Percentiles rank a stretch among this genome's conserved stretches.
phyloP scores from a whole-genome alignment of 2,797 vertebrate species.

The Propithecus perrieri region DNA sequence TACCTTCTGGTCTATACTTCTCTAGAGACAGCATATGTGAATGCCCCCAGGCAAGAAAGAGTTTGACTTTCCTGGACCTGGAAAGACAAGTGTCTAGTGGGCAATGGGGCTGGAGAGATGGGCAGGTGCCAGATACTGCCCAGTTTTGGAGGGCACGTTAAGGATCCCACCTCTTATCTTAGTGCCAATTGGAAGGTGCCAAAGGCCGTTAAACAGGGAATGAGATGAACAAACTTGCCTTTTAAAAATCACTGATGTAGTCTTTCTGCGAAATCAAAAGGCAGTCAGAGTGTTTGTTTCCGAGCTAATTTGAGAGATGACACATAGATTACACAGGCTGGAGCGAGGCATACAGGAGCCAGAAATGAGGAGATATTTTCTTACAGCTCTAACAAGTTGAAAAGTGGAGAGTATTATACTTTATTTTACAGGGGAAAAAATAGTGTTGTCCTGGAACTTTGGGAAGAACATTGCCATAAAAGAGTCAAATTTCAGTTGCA shows the following conservation, averaged over 20 bases:
- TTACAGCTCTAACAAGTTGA: neutral
- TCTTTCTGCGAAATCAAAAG: slow-evolving; percentile 40
- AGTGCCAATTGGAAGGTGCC: neutral
- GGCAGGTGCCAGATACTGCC: neutral
- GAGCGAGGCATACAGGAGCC: neutral
- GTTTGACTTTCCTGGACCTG: neutral
- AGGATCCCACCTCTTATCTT: neutral
- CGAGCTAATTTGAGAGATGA: neutral
- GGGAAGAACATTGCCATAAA: neutral
- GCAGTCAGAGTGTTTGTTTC: neutral
- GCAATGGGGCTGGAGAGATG: neutral
- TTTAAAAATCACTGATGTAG: slow-evolving; percentile 15
- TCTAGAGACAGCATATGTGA: neutral
- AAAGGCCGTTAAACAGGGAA: neutral
- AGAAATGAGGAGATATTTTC: neutral
- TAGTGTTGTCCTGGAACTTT: neutral
- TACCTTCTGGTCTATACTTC: neutral
- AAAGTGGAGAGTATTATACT: neutral
- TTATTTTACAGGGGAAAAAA: neutral
- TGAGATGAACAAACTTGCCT: neutral
- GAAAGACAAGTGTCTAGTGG: neutral
- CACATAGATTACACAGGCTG: neutral
- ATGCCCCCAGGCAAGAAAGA: neutral
- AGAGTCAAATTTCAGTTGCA: neutral
- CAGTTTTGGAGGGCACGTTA: neutral